These are phyloP conservation scores for Ellobius talpinus DNA, from an alignment of 2,113 vertebrate species.

Conservation along the genomic window DNA sequence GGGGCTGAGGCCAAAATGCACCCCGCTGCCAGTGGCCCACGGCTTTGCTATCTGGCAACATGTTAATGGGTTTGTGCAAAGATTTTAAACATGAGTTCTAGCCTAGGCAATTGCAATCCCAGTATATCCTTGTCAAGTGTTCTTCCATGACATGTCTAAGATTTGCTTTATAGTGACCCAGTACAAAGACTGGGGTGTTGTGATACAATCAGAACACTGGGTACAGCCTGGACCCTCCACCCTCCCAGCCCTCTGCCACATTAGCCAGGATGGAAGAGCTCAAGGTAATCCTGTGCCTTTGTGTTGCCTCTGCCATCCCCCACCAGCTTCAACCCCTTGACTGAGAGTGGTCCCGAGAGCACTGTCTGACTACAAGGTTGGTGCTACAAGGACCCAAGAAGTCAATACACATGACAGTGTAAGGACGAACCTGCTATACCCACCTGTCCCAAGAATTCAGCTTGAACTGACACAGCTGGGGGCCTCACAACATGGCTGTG, in stretches of 20 bases:
- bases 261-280: not conserved
- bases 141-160: not conserved
- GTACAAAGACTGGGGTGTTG: not conserved
- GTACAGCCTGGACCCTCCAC: not conserved
- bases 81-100: not conserved
- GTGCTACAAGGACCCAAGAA: not conserved
- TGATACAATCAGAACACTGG: not conserved
- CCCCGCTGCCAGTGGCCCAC: not conserved
- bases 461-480: not conserved
- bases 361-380: not conserved
- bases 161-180: not conserved
- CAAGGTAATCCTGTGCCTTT: not conserved
- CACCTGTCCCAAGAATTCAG: not conserved
- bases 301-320: not conserved
- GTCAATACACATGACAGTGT: not conserved
- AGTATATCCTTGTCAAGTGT: not conserved
- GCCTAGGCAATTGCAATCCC: not conserved
- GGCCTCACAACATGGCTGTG: not conserved
- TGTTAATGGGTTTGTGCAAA: not conserved
- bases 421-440: not conserved
- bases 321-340: not conserved
- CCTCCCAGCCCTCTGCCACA: no score
- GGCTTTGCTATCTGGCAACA: not conserved
- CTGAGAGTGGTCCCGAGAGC: not conserved
- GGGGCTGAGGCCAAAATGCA: not conserved